Evolutionary conservation across 1,140 invertebrate species (phyloP), one percentile per base, ranked within the genome.

Genomic region (Oppia nitens): DNA sequence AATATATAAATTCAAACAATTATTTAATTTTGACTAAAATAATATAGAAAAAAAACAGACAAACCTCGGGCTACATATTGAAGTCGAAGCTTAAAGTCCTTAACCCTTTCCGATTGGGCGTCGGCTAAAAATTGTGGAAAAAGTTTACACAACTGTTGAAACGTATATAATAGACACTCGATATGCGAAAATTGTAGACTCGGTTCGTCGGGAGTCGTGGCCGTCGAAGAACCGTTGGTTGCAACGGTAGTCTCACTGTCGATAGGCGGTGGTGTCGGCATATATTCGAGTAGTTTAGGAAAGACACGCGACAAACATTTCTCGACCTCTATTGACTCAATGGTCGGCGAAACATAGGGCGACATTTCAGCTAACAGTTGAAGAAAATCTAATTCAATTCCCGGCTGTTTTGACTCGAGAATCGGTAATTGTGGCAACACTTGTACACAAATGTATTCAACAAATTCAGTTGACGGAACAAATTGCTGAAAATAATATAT

Each of bases 121-220:
- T 69, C 68, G 40, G 64, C 64, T 32, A 81, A 79, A 96, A 74
- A 73, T 84, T 85, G 83, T 4, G 86, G 83, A 66, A 77, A 76
- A 66, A 85, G 82, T 62, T 83, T 80, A 26, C 83, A 86, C n/a
- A 96, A 68, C 61, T 85, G 83, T 71, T 96, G 91, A 64, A 96
- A 83, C 14, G 84, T 78, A 71, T 81, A 94, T 64, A 97, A 78
- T 24, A 95, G 74, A 78, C 87, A 93, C 75, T 97, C 92, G 0
- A 96, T 87, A 68, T 86, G 82, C 51, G 88, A 89, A 69, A 95
- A 94, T 67, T 94, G 82, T 47, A 95, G 76, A 63, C 83, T 83
- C 48, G 87, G 86, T 57, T 74, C 72, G 27, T 72, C 72, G n/a
- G n/a, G n/a, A n/a, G n/a, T n/a, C n/a, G n/a, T n/a, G n/a, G n/a